Base-by-base conservation (phyloP, 2,888 invertebrate species). In the Calephelis perditalis region DNA sequence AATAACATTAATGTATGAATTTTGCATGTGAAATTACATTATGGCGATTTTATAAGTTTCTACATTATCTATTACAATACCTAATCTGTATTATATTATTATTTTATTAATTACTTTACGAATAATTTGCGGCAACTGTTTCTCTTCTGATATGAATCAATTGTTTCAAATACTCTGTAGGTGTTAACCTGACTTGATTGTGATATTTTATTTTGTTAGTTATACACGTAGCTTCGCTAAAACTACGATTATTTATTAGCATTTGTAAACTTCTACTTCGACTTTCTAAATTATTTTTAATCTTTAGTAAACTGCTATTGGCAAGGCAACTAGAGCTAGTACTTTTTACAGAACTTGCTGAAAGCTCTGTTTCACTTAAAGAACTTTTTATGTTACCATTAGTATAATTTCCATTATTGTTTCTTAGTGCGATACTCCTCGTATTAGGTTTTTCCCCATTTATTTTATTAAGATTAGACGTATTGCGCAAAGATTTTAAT, bases 81-180 rank as follows among this genome's bases (percentile, higher is more conserved):
- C 0, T 26, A 2, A 26, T 26, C 2, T 26, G 3, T 26, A 3
- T 46, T 40, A 37, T 49, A 1, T 62, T 57, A n/a, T 12, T 60
- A 15, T 36, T 45, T 47, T 49, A 62, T 44, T 55, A 45, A 9
- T 40, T 43, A 44, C 43, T 57, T 35, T 36, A 8, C 9, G 12
- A 43, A 36, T 56, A 55, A 43, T 91, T 82, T 72, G 87, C 59
- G 59, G 63, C 88, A 0, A 93, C 85, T 15, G 92, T 85, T 68
- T 92, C 89, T 70, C 86, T 84, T 67, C 93, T 81, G 76, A 93
- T 78, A 60, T 86, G 81, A 10, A 92, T 91, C 65, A 93, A 82
- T 74, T 93, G 92, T 68, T 88, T 90, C 62, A 93, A 75, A 78
- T 92, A 93, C 64, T 91, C 90, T 60, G 91, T 92, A 1, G 93